Evolutionary conservation across 2,888 invertebrate species (phyloP).

Genomic region (Aphodius sticticus): DNA sequence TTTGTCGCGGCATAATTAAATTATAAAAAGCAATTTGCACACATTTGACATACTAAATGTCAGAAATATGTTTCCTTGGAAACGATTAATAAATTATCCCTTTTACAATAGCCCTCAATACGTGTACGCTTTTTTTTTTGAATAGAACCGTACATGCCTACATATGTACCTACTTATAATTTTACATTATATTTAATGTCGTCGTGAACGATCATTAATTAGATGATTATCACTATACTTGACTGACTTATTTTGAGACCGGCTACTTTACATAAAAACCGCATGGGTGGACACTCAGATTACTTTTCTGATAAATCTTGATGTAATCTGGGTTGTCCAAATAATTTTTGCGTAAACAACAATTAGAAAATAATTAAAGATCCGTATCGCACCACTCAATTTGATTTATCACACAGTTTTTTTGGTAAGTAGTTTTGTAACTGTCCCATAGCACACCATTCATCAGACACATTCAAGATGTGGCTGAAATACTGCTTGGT

Average conservation of each 20-base stretch:
- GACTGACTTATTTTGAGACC: not conserved
- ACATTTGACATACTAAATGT: no score
- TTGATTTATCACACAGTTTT: not conserved
- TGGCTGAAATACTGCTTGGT: constrained; percentile 14
- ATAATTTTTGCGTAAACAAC: not conserved
- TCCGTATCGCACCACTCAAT: not conserved
- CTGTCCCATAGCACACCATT: not conserved
- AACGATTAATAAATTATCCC: no score
- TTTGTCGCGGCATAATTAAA: no score
- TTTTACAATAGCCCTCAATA: no score
- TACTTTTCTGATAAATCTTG: not conserved
- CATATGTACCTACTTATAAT: not conserved
- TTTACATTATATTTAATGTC: not conserved
- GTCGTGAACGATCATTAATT: not conserved
- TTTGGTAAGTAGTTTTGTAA: not conserved
- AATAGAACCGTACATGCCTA: no score
- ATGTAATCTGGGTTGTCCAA: not conserved
- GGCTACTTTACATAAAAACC: not conserved
- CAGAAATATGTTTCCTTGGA: no score
- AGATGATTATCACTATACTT: not conserved
- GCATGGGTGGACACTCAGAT: not conserved
- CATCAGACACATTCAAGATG: constrained; percentile 18
- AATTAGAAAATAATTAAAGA: not conserved
- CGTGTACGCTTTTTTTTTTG: no score
- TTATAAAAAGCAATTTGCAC: no score